Evolutionary conservation across 2,888 invertebrate species (phyloP).

Genomic region (Rhaphigaster nebulosa): DNA sequence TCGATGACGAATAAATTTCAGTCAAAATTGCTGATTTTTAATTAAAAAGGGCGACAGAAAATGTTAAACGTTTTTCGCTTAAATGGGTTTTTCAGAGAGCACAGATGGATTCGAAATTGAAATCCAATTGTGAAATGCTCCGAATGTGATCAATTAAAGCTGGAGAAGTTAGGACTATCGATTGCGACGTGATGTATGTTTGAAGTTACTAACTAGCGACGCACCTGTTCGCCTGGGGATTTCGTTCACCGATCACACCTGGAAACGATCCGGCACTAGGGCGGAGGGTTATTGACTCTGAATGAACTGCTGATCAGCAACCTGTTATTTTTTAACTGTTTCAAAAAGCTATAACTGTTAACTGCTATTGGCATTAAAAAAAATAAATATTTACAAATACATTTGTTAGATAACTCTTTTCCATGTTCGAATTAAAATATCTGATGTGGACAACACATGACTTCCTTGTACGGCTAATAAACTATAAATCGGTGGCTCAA

Average conservation of each 20-base stretch:
- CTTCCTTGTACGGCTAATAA: no score
- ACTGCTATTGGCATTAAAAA: no score
- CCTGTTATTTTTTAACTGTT: not conserved
- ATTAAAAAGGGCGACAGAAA: not conserved
- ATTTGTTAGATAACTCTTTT: no score
- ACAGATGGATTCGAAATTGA: not conserved
- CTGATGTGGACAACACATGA: no score
- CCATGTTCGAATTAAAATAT: no score
- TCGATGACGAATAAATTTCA: not conserved
- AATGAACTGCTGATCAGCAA: not conserved
- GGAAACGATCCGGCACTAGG: not conserved
- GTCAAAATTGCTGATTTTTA: not conserved
- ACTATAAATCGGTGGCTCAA: no score
- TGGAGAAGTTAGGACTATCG: not conserved
- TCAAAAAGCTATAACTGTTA: not conserved
- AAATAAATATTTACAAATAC: no score
- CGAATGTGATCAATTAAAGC: conserved; percentile 19
- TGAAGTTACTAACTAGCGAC: not conserved
- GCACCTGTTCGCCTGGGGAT: not conserved
- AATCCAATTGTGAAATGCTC: not conserved
- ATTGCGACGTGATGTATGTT: not conserved
- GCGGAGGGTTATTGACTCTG: not conserved
- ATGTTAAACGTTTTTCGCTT: not conserved
- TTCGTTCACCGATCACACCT: not conserved
- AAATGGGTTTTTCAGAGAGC: not conserved